Evolutionary conservation across 2,113 vertebrate genomes (phyloP).

Genomic region (Mustelus asterias): DNA sequence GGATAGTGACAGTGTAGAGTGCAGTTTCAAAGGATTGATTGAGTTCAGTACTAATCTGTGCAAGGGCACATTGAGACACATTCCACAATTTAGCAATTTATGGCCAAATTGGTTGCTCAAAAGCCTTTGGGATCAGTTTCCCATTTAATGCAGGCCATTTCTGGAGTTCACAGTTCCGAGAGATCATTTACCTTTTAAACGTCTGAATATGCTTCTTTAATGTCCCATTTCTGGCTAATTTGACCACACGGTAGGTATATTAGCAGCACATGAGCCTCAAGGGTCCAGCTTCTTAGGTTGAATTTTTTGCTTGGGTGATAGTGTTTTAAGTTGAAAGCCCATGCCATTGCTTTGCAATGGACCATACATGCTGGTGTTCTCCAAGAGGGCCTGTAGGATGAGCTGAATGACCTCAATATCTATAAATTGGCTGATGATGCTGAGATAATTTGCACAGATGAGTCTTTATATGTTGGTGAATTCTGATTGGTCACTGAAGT

Average conservation of each 20-base stretch:
- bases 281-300: neutral
- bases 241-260: no score
- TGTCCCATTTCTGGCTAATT: neutral
- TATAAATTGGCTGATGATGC: neutral
- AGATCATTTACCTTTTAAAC: neutral
- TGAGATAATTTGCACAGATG: neutral
- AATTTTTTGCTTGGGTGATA: neutral
- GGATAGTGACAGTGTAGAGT: neutral
- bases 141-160: slow-evolving; percentile 1
- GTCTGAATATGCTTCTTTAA: neutral
- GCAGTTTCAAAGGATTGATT: slow-evolving; percentile 14
- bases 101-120: neutral
- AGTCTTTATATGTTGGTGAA: neutral
- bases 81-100: neutral
- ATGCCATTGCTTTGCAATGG: neutral
- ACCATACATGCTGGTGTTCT: neutral
- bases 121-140: neutral
- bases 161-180: neutral
- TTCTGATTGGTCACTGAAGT: neutral
- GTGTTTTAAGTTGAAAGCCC: neutral
- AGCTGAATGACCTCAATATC: neutral
- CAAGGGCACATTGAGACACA: neutral
- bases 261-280: neutral
- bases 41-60: neutral
- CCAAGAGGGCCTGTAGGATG: neutral